Conservation (phyloP, 2,888 invertebrate genomes). For the Lycocerus yunnanus region DNA sequence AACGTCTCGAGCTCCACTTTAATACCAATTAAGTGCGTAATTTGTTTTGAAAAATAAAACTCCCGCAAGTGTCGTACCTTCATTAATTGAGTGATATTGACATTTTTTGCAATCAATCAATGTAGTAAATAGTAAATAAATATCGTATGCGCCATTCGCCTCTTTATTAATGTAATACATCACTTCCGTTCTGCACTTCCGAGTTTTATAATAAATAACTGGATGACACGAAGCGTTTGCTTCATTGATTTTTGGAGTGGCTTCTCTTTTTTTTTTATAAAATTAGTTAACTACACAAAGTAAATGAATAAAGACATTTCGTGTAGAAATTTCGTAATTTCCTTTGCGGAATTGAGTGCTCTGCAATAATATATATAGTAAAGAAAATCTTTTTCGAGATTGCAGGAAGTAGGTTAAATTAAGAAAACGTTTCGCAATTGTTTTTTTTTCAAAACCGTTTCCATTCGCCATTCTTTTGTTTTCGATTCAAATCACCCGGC, state of each 20-base stretch:
- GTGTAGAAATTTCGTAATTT: neutral
- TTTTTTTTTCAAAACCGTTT: neutral
- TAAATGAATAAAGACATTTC: neutral
- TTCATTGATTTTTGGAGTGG: constrained; percentile 25
- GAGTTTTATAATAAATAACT: constrained; percentile 36
- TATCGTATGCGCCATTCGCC: constrained; percentile 25
- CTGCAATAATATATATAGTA: neutral
- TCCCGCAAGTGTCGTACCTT: neutral
- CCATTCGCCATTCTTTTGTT: neutral
- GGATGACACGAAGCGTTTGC: constrained; percentile 20
- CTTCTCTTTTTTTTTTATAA: neutral
- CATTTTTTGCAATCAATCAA: neutral
- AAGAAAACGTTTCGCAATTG: neutral
- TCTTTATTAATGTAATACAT: constrained; percentile 47
- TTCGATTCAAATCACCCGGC: neutral
- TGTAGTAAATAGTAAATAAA: neutral
- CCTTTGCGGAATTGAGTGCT: neutral
- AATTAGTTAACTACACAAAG: neutral
- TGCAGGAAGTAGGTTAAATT: neutral
- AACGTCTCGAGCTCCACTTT: neutral
- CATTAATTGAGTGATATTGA: neutral
- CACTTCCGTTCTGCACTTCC: constrained; percentile 41
- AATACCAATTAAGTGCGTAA: neutral
- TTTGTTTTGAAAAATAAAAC: neutral
- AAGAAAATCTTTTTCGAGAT: neutral